Evolutionary conservation across 2,888 invertebrate species (phyloP).

Genomic region (Himalopsyche kuldschensis): DNA sequence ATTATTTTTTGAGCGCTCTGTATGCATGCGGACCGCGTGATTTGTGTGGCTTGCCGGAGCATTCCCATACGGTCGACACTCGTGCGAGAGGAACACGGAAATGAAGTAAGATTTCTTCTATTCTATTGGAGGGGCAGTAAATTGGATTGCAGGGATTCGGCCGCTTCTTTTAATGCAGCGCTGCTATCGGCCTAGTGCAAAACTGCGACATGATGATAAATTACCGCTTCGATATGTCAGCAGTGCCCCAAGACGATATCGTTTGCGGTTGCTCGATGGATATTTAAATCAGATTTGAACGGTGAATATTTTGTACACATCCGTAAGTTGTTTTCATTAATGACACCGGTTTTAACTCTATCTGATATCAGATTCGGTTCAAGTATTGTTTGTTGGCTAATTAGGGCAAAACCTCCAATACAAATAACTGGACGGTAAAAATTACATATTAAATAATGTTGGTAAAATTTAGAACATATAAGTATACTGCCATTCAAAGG

Average conservation of each 20-base stretch:
- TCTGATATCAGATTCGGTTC: too few relatives aligned
- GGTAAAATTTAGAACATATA: too few relatives aligned
- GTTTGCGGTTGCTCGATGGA: too few relatives aligned
- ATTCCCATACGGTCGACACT: not conserved
- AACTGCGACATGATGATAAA: not conserved
- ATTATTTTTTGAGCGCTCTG: not conserved
- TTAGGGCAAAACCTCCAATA: too few relatives aligned
- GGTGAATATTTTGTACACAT: too few relatives aligned
- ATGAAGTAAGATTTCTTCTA: not conserved
- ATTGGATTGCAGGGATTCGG: not conserved
- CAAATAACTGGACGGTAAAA: too few relatives aligned
- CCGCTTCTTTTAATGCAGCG: not conserved
- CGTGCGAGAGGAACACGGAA: not conserved
- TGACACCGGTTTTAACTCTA: too few relatives aligned
- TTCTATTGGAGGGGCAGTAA: not conserved
- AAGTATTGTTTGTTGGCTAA: too few relatives aligned
- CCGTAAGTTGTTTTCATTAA: too few relatives aligned
- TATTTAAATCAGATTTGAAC: too few relatives aligned
- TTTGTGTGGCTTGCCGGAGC: conserved; percentile 13
- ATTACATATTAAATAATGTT: too few relatives aligned
- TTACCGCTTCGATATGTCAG: not conserved
- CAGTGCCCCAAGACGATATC: not conserved
- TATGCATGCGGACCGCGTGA: conserved; percentile 25
- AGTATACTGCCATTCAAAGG: too few relatives aligned
- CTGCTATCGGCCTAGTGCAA: not conserved